Conservation (phyloP, 2,797 vertebrate genomes). For the Intellagama lesueurii region DNA sequence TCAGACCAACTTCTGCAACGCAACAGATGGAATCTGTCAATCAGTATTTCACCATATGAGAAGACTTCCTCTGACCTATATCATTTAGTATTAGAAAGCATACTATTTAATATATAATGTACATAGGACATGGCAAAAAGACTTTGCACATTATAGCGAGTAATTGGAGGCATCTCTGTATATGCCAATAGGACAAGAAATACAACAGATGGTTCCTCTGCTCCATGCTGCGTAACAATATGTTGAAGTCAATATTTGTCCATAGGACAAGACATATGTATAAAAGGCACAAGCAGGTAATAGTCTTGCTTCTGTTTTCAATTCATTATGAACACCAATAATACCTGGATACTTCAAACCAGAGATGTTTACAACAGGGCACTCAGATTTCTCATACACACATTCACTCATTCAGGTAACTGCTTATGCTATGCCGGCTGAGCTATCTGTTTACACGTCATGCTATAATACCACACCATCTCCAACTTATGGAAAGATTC, state of each 20-base stretch:
- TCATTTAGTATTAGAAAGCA: not conserved
- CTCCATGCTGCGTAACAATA: not conserved
- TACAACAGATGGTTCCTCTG: not conserved
- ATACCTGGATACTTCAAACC: not conserved
- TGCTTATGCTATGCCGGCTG: not conserved
- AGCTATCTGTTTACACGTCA: not conserved
- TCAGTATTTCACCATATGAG: not conserved
- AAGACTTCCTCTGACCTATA: not conserved
- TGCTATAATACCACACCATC: not conserved
- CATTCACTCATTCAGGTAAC: not conserved
- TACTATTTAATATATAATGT: not conserved
- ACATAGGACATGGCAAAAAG: too few species aligned
- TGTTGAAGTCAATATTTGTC: not conserved
- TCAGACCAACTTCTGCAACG: too few species aligned
- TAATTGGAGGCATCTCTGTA: not conserved
- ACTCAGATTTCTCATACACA: not conserved
- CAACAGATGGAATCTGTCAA: too few species aligned
- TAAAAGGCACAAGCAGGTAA: not conserved
- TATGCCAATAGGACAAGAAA: not conserved
- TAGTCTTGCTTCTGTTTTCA: slow-evolving; percentile 1
- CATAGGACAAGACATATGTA: not conserved
- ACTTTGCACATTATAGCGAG: not conserved
- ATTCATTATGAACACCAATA: slow-evolving; percentile 6
- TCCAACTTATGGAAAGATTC: not conserved
- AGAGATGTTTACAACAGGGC: not conserved